Conservation (phyloP, 2,888 invertebrate genomes). For the Andrena flavipes region DNA sequence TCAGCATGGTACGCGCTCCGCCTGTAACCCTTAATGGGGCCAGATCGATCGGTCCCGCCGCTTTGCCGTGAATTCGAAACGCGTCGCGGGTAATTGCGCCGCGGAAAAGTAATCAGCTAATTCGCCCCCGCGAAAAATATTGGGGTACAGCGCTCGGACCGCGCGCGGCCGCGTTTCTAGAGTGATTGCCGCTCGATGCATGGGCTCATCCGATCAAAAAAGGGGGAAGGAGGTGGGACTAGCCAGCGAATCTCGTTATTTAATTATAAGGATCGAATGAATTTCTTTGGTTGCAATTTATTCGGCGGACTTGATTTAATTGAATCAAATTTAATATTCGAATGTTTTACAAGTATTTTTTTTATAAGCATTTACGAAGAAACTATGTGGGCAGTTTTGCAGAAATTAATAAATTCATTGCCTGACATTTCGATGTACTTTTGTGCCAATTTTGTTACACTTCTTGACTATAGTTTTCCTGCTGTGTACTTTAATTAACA, state of each 20-base stretch:
- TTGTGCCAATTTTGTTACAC: no score
- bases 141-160: neutral
- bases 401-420: no score
- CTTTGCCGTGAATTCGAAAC: slow-evolving; percentile 30
- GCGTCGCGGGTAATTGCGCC: slow-evolving; percentile 11
- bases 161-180: slow-evolving; percentile 18
- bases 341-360: no score
- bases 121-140: slow-evolving; percentile 39
- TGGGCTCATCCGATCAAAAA: neutral
- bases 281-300: no score
- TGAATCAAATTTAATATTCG: no score
- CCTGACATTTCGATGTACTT: no score
- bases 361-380: no score
- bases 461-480: no score
- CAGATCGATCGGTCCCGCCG: slow-evolving; percentile 11
- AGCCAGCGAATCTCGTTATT: slow-evolving; percentile 2
- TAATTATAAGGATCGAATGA: no score
- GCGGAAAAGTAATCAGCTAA: slow-evolving; percentile 53
- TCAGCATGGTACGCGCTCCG: neutral
- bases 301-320: no score
- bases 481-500: no score
- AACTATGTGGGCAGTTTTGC: no score
- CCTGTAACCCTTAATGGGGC: neutral
- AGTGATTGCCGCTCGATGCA: slow-evolving; percentile 26
- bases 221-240: neutral